Conservation (phyloP, 2,888 invertebrate species). For the Abscondita cerata region DNA sequence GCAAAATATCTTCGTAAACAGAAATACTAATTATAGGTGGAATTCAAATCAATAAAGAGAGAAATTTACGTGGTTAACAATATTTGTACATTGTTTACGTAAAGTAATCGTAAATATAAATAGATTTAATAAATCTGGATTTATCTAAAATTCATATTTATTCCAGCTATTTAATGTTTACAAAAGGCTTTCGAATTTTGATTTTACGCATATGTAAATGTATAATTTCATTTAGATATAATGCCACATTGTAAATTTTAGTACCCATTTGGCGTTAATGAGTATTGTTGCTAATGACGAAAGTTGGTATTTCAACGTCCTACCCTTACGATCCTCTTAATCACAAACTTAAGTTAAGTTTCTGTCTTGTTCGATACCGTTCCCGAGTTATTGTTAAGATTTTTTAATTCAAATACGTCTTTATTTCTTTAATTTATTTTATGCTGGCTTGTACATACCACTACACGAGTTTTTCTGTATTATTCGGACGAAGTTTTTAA, state of each 20-base stretch:
- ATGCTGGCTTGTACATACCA: no score
- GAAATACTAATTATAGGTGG: no score
- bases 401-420: no score
- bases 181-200: neutral
- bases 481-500: no score
- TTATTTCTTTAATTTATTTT: slow-evolving; percentile 14
- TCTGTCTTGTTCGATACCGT: slow-evolving; percentile 15
- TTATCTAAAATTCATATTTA: neutral
- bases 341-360: slow-evolving; percentile 23
- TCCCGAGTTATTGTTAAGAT: slow-evolving; percentile 14
- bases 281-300: slow-evolving; percentile 45
- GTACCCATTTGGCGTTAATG: slow-evolving; percentile 29
- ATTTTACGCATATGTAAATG: neutral
- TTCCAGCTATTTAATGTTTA: neutral
- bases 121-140: neutral
- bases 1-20: no score
- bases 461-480: no score
- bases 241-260: slow-evolving; percentile 21
- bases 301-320: slow-evolving; percentile 40
- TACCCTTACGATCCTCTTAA: slow-evolving; percentile 30
- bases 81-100: no score
- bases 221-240: slow-evolving; percentile 6
- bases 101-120: no score
- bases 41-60: no score
- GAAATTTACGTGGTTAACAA: no score